These are phyloP conservation scores for Indicator indicator DNA, from an alignment of 2,113 vertebrate genomes.

Conservation along the genomic window DNA sequence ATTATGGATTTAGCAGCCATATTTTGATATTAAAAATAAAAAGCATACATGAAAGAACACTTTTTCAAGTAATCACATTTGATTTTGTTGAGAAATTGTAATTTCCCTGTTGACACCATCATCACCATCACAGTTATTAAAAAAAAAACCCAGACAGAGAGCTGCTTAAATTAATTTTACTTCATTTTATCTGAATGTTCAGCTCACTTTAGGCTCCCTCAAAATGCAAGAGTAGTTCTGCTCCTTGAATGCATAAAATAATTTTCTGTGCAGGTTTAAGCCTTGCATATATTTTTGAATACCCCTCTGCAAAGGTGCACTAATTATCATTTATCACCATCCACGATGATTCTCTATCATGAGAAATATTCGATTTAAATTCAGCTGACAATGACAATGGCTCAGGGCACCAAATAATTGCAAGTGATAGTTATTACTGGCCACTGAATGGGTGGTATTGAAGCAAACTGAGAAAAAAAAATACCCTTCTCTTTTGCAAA, in stretches of 20 bases:
- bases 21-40: neutral
- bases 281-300: neutral
- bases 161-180: neutral
- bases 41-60: neutral
- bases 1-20: neutral
- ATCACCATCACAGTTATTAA: neutral
- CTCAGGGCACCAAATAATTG: neutral
- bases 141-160: neutral
- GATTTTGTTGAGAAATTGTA: neutral
- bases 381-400: rapidly evolving
- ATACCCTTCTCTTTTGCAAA: neutral
- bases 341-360: neutral
- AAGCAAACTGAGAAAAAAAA: neutral
- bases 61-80: neutral
- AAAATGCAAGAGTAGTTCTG: neutral
- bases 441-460: neutral
- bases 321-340: neutral
- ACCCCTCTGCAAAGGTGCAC: neutral
- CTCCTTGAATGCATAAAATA: neutral
- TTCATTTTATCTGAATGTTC: neutral
- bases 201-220: rapidly evolving
- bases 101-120: neutral
- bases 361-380: neutral
- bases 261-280: neutral
- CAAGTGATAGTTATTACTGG: neutral